Evolutionary conservation across 2,888 invertebrate species (phyloP).

Genomic region (Nineta flava): DNA sequence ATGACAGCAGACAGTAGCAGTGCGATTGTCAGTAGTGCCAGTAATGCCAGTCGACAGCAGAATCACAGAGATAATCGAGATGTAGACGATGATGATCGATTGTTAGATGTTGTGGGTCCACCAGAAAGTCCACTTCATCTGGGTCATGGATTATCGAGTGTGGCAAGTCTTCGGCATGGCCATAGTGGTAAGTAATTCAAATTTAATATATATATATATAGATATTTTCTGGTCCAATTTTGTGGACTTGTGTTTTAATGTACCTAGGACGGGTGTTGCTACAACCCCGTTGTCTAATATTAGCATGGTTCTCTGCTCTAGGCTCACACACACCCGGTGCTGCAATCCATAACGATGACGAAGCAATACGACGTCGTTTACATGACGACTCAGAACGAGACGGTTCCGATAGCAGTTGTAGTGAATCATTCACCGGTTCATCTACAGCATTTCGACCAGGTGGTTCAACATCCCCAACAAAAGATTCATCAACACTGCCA

Average conservation of each 20-base stretch:
- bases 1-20: conserved; percentile 30
- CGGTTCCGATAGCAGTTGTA: conserved; percentile 58
- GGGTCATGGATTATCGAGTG: conserved; percentile 26
- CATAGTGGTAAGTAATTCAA: conserved; percentile 19
- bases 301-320: conserved; percentile 23
- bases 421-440: conserved; percentile 39
- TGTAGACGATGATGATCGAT: conserved; percentile 68
- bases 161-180: conserved; percentile 15
- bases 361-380: conserved; percentile 27
- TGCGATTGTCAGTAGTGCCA: conserved; percentile 13
- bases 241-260: conserved; percentile 12
- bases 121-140: conserved; percentile 57
- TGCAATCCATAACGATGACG: conserved; percentile 32
- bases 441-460: conserved; percentile 23
- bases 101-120: conserved; percentile 76
- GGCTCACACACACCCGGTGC: conserved; percentile 39
- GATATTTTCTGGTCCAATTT: conserved; percentile 10
- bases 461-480: conserved; percentile 33
- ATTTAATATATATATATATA: no score
- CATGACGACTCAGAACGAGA: conserved; percentile 48
- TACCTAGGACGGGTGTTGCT: conserved; percentile 9
- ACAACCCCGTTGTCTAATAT: conserved; percentile 8
- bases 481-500: conserved; percentile 24
- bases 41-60: background rate
- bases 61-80: conserved; percentile 6